phyloP scores from a whole-genome alignment of 2,797 vertebrate species.

The Tarsius wallacei region DNA sequence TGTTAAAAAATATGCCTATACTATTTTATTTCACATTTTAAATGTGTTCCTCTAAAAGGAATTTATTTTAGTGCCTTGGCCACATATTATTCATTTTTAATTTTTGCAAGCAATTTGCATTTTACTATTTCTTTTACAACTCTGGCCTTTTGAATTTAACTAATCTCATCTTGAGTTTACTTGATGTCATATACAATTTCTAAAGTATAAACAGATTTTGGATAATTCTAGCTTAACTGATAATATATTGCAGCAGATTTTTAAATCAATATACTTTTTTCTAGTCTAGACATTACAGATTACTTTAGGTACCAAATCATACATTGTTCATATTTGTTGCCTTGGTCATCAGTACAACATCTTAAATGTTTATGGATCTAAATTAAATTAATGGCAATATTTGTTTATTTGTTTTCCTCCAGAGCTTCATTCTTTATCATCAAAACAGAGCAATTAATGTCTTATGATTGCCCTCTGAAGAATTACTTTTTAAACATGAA shows the following conservation, averaged over 20 bases:
- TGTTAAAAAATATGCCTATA: neutral
- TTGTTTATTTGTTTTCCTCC: neutral
- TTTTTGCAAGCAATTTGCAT: neutral
- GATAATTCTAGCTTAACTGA: neutral
- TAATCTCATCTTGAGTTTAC: neutral
- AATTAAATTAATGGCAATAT: conserved; percentile 21
- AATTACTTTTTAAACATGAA: neutral
- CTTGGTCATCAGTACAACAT: neutral
- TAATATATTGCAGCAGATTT: conserved; percentile 4
- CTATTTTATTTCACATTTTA: neutral
- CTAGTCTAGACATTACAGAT: neutral
- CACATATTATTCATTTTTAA: neutral
- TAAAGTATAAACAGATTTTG: conserved; percentile 4
- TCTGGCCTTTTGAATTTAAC: neutral
- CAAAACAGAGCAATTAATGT: conserved; percentile 19
- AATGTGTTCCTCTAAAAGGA: neutral
- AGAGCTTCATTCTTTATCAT: conserved; percentile 2
- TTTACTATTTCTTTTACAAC: neutral
- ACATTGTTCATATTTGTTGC: conserved; percentile 12
- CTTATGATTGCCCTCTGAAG: neutral
- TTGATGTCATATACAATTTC: neutral
- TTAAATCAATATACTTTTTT: neutral
- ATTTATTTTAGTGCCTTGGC: neutral
- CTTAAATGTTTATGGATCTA: conserved; percentile 56
- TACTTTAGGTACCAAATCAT: conserved; percentile 8